phyloP scores from a whole-genome alignment of 2,797 vertebrate genomes.

The Typhlichthys eigenmanni region DNA sequence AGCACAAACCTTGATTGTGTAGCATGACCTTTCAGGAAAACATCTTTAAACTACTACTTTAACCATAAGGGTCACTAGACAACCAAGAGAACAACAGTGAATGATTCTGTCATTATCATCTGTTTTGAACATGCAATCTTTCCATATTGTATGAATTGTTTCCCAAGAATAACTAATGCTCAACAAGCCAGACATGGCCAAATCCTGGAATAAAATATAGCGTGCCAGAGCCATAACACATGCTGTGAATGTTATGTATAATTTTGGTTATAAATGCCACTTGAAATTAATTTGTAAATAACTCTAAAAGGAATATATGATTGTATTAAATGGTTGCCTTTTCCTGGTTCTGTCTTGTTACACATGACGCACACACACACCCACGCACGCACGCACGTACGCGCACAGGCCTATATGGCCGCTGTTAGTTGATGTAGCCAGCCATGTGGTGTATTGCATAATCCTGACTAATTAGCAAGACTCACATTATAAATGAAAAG shows the following conservation, averaged over 20 bases:
- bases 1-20: not conserved
- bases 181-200: not conserved
- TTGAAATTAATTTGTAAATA: too few relatives aligned
- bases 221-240: not conserved
- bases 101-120: not conserved
- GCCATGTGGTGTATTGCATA: constrained; percentile 72
- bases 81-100: not conserved
- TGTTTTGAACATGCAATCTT: not conserved
- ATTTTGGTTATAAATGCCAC: too few relatives aligned
- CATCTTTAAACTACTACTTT: too few relatives aligned
- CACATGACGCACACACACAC: constrained; percentile 5
- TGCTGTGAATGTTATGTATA: too few relatives aligned
- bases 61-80: not conserved
- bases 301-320: too few relatives aligned
- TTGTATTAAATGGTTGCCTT: too few relatives aligned
- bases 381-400: not conserved
- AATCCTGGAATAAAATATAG: constrained; percentile 1
- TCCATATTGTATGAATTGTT: not conserved
- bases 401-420: constrained; percentile 16
- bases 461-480: constrained; percentile 69
- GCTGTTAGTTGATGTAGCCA: constrained; percentile 36
- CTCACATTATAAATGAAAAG: constrained; percentile 54
- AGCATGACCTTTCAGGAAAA: not conserved
- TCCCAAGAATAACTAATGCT: not conserved
- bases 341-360: too few relatives aligned